Evolutionary conservation across 1,140 invertebrate genomes (phyloP).

Genomic region (Pemphigus obesinymphae): DNA sequence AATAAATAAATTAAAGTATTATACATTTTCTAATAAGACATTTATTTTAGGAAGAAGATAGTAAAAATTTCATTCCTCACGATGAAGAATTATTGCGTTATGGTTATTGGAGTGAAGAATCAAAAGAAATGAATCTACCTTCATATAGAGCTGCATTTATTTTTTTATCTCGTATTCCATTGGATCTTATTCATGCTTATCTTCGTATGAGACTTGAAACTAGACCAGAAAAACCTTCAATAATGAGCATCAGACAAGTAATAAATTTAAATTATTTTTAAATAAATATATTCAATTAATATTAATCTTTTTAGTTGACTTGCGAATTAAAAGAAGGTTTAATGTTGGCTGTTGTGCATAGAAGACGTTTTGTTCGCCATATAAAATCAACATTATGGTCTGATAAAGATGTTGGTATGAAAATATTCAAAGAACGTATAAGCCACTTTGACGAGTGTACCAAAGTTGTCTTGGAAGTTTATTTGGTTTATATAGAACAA

Average conservation of each 20-base stretch:
- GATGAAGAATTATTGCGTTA: slow-evolving; percentile 57
- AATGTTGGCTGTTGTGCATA: slow-evolving; percentile 69
- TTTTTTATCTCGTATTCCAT: slow-evolving; percentile 73
- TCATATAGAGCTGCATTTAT: slow-evolving; percentile 77
- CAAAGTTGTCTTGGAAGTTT: slow-evolving; percentile 67
- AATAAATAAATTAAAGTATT: not conserved
- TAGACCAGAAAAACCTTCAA: slow-evolving; percentile 74
- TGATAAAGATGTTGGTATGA: slow-evolving; percentile 58
- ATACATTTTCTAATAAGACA: not conserved
- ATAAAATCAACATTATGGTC: slow-evolving; percentile 36
- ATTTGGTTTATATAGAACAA: slow-evolving; percentile 68
- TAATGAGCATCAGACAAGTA: slow-evolving; percentile 74
- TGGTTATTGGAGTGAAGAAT: slow-evolving; percentile 74
- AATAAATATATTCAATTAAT: not conserved
- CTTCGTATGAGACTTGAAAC: slow-evolving; percentile 76
- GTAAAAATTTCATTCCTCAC: not conserved
- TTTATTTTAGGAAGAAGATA: slow-evolving; percentile 22
- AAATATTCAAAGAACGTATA: slow-evolving; percentile 58
- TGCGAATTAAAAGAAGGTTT: slow-evolving; percentile 81
- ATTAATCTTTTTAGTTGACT: slow-evolving; percentile 61
- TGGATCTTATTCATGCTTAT: slow-evolving; percentile 86
- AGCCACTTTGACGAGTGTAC: slow-evolving; percentile 72
- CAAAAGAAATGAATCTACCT: slow-evolving; percentile 68
- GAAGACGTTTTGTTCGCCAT: slow-evolving; percentile 48
- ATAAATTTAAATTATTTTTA: not conserved